Evolutionary conservation across 1,140 invertebrate genomes (phyloP).

Genomic region (Trachymyrmex septentrionalis): DNA sequence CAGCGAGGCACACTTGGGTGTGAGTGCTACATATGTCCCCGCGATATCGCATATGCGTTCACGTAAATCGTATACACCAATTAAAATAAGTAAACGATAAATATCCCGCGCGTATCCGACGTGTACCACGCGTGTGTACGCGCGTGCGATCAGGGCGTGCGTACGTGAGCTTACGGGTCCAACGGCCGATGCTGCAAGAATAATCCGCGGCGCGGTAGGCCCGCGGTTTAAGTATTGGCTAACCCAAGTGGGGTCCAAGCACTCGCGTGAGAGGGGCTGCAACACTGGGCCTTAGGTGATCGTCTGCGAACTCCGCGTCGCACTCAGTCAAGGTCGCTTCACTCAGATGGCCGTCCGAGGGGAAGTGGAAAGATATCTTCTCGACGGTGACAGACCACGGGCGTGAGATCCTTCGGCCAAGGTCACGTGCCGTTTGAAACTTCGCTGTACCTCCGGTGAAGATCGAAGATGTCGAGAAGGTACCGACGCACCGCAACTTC

Average conservation of each 20-base stretch:
- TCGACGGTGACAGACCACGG: neutral
- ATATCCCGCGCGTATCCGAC: neutral
- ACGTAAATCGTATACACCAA: neutral
- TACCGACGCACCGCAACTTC: neutral
- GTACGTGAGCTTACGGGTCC: conserved; percentile 77
- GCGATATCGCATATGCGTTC: conserved; percentile 12
- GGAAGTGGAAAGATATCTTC: conserved; percentile 21
- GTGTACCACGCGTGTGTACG: conserved; percentile 66
- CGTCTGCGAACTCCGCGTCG: conserved; percentile 59
- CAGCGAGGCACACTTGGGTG: neutral
- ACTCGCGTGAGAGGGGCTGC: conserved; percentile 46
- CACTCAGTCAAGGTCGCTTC: conserved; percentile 70
- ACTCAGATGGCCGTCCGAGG: neutral
- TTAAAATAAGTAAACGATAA: neutral
- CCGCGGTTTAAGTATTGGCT: conserved; percentile 84
- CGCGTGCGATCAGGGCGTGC: conserved; percentile 43
- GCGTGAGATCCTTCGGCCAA: conserved; percentile 63
- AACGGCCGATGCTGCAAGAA: conserved; percentile 84
- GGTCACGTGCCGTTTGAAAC: conserved; percentile 39
- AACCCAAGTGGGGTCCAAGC: conserved; percentile 82
- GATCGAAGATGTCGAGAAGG: neutral
- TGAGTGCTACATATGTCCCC: neutral
- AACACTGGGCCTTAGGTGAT: conserved; percentile 63
- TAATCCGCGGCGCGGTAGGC: conserved; percentile 81
- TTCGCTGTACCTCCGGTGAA: neutral